Conservation (phyloP, 64 coral and sea anemone genomes). For the Montipora cactus region DNA sequence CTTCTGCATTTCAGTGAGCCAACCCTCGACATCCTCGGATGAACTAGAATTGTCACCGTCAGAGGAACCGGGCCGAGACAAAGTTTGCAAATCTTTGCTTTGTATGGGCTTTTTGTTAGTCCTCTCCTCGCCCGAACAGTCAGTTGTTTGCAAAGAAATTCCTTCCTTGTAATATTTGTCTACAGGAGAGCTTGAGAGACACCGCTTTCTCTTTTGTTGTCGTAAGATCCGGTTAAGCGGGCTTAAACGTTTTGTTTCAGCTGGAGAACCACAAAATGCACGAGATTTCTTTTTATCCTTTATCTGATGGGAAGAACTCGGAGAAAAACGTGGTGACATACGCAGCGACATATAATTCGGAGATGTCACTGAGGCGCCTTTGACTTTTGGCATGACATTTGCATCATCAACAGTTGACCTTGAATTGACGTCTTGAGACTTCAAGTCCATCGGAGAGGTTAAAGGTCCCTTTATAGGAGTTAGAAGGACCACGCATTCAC, state of each 20-base stretch:
- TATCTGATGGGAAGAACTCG: slow-evolving; percentile 30
- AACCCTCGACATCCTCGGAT: background rate
- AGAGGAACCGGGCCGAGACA: background rate
- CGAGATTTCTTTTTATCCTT: slow-evolving; percentile 32
- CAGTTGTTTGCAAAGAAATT: background rate
- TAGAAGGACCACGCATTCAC: slow-evolving; percentile 30
- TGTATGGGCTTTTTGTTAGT: background rate
- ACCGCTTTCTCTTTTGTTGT: slow-evolving; percentile 78
- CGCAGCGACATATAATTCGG: background rate
- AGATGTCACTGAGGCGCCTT: background rate
- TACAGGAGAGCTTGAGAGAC: slow-evolving; percentile 27
- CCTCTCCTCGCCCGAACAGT: background rate
- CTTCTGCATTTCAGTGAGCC: slow-evolving; percentile 48
- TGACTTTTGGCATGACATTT: background rate
- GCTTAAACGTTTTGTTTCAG: slow-evolving; percentile 71
- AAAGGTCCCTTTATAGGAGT: slow-evolving; percentile 1
- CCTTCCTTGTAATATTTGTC: background rate
- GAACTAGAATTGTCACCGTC: background rate
- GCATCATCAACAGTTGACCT: background rate
- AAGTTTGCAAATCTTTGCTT: background rate
- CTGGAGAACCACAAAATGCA: slow-evolving; percentile 32
- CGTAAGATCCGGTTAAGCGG: slow-evolving; percentile 90
- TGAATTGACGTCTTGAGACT: background rate
- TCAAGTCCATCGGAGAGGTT: slow-evolving; percentile 6
- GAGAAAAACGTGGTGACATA: background rate